A percentile compares a stretch with the other conserved stretches of the same genome.
Conservation (phyloP, 2,888 invertebrate species). For the Bedellia somnulentella region DNA sequence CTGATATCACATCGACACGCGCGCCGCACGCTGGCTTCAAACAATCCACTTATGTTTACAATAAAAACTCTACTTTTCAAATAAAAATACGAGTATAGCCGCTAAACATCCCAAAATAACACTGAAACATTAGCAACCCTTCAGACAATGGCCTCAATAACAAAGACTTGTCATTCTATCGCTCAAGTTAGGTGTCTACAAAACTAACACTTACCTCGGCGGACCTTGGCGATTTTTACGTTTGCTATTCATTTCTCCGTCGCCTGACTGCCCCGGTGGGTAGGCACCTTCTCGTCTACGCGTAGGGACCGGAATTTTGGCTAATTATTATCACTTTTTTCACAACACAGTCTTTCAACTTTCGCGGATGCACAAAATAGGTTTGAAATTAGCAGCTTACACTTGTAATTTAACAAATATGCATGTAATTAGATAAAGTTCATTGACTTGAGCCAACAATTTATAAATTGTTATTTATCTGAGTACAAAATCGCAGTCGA, state of each 20-base stretch:
- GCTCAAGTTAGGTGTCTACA: conserved; percentile 26
- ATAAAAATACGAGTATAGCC: conserved; percentile 22
- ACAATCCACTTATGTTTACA: conserved; percentile 39
- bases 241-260: conserved; percentile 76
- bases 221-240: conserved; percentile 82
- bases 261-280: conserved; percentile 67
- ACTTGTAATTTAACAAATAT: conserved; percentile 53
- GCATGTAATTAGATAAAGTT: conserved; percentile 51
- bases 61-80: conserved; percentile 23
- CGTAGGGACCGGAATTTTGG: conserved; percentile 87
- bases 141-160: conserved; percentile 29
- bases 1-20: conserved; percentile 21
- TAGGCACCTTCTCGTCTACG: conserved; percentile 79
- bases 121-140: conserved; percentile 27
- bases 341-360: conserved; percentile 62
- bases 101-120: conserved; percentile 32
- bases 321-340: conserved; percentile 59
- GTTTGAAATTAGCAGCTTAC: conserved; percentile 55
- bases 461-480: conserved; percentile 56
- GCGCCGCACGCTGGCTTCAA: conserved; percentile 23
- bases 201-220: conserved; percentile 64
- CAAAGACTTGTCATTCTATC: conserved; percentile 50
- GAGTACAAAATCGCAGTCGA: conserved; percentile 58
- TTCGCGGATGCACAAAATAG: conserved; percentile 62
- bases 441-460: conserved; percentile 56